These are phyloP conservation scores for Craterocephalus amniculus DNA, from an alignment of 2,797 vertebrate species.

Conservation along the genomic window DNA sequence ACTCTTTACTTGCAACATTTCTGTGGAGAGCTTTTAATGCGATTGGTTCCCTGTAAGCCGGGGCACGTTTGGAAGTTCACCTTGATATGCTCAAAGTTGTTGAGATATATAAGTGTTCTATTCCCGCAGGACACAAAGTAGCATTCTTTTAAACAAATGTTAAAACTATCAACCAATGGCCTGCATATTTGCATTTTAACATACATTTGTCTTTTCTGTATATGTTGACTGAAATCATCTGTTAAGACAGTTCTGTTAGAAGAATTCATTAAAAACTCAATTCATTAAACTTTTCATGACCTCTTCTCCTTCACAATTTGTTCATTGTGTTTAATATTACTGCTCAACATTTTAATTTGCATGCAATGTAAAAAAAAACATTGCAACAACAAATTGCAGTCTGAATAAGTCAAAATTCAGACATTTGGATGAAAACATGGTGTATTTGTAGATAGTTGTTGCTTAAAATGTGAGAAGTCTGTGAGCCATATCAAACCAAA, in stretches of 20 bases:
- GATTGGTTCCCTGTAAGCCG: not conserved
- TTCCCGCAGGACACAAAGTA: slow-evolving; percentile 17
- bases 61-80: not conserved
- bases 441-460: not conserved
- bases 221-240: slow-evolving; percentile 13
- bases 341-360: not conserved
- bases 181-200: slow-evolving; percentile 15
- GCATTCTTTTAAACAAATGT: slow-evolving; percentile 14
- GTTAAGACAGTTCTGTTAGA: not conserved
- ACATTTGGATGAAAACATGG: not conserved
- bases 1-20: not conserved
- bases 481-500: not conserved
- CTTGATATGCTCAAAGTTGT: slow-evolving; percentile 1
- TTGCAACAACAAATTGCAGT: not conserved
- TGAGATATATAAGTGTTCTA: slow-evolving; percentile 19
- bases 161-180: slow-evolving; percentile 17
- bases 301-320: not conserved
- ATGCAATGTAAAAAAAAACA: not conserved
- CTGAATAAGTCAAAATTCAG: not conserved
- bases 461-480: not conserved
- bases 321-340: not conserved
- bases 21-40: slow-evolving; percentile 1
- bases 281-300: not conserved
- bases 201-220: slow-evolving; percentile 6
- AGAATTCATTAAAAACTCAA: not conserved